Base-by-base conservation (phyloP, 2,797 vertebrate genomes). In the Microcaecilia unicolor region DNA sequence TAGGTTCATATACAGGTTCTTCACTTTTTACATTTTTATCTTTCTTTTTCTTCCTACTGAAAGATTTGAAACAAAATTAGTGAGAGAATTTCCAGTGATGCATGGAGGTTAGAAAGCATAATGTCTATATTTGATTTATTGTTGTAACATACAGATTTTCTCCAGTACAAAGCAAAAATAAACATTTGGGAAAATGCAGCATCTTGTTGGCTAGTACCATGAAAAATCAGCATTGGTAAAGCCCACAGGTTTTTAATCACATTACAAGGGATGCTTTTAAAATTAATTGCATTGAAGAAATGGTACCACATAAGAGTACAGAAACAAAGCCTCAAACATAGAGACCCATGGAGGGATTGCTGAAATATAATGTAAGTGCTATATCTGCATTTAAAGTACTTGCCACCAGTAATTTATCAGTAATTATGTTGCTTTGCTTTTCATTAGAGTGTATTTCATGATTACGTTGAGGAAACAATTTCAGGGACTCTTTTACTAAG, bases 31-130 rank as follows among this genome's bases (percentile, higher is more conserved):
- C 6, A 30, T 19, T 13, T 14, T 22, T 34, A 11, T 4, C 10
- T 31, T 10, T 14, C n/a, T n/a, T n/a, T n/a, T n/a, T 11, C 1
- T 13, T 6, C 5, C 3, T 2, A 4, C 6, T 6, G 27, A 39
- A 58, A 48, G 4, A 29, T 44, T 23, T 25, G 25, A 35, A 29
- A 14, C 41, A 44, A 46, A 60, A 48, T 43, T 31, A 49, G 8
- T 44, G 6, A 6, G 18, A 7, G 37, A 2, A 22, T 44, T 51
- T 48, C 22, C 16, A 44, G 12, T 25, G 34, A 28, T 31, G 15
- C 36, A 15, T 20, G 20, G 34, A 37, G 41, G 34, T 22, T 44
- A 49, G 46, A 57, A 51, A 41, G 8, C 14, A 41, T 5, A 3
- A 48, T 36, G 10, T 19, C 46, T 51, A 0, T 44, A 31, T 51